A percentile compares a stretch with the other conserved stretches of the same genome.
Evolutionary conservation across 2,797 vertebrate genomes (phyloP).

Genomic region (Clarias platycephalus): DNA sequence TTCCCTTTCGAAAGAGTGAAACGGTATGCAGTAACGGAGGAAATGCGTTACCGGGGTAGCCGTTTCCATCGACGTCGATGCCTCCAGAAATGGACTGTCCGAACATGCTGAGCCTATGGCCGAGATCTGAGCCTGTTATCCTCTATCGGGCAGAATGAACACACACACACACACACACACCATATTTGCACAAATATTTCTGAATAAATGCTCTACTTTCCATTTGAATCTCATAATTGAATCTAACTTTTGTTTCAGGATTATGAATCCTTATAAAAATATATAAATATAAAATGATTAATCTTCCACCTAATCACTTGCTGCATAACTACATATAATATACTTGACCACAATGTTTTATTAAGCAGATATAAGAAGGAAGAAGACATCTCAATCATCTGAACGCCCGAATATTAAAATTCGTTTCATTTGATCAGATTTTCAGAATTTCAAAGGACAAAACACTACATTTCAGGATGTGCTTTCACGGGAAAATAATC

Average conservation of each 20-base stretch:
- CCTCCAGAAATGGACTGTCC: constrained; percentile 91
- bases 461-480: neutral
- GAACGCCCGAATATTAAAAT: neutral
- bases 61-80: constrained; percentile 89
- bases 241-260: neutral
- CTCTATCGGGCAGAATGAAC: constrained; percentile 71
- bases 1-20: constrained; percentile 1
- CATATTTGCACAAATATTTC: neutral
- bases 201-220: neutral
- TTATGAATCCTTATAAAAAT: neutral
- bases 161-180: constrained; percentile 43
- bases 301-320: neutral
- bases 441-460: neutral
- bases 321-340: neutral
- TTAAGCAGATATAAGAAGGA: neutral
- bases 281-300: too few relatives aligned
- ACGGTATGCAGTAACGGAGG: neutral
- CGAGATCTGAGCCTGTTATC: constrained; percentile 82
- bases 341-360: neutral
- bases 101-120: constrained; percentile 85
- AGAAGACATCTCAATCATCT: neutral
- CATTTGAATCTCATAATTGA: neutral
- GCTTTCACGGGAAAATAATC: neutral
- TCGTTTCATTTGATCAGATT: neutral
- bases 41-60: constrained; percentile 83